A percentile compares a stretch with the other conserved stretches of the same genome.
These are phyloP conservation scores for Nipponacmea schrenckii DNA, from an alignment of 2,888 invertebrate genomes.

Conservation along the genomic window DNA sequence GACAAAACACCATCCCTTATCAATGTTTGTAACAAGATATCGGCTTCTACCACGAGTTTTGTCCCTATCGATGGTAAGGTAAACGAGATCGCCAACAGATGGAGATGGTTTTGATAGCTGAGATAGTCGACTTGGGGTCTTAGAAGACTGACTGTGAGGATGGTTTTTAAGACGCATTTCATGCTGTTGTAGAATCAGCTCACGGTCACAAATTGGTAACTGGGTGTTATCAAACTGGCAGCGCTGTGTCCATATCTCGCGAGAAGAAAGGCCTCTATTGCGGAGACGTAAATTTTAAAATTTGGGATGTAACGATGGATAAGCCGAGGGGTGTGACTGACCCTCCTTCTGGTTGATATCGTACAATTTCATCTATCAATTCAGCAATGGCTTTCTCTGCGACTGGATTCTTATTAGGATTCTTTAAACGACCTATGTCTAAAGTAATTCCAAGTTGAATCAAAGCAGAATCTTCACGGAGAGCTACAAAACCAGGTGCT, in stretches of 20 bases:
- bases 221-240: neutral
- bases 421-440: slow-evolving; percentile 36
- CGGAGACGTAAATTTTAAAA: neutral
- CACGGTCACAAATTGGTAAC: neutral
- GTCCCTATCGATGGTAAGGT: neutral
- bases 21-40: no score
- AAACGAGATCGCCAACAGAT: slow-evolving; percentile 10
- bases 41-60: neutral
- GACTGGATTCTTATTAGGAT: slow-evolving; percentile 41
- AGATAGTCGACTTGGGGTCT: neutral
- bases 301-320: neutral
- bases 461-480: slow-evolving; percentile 18
- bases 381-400: slow-evolving; percentile 47
- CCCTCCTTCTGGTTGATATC: slow-evolving; percentile 29
- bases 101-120: neutral
- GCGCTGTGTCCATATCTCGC: neutral
- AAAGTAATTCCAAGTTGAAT: slow-evolving; percentile 21
- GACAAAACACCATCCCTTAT: no score
- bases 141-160: slow-evolving; percentile 5
- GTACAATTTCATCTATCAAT: slow-evolving; percentile 39
- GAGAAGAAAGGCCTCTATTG: neutral
- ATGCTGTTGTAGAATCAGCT: neutral
- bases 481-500: slow-evolving; percentile 31
- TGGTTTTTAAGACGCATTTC: neutral
- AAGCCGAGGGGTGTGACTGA: no score